Percentiles rank a stretch among this genome's conserved stretches.
Conservation (phyloP, 1,140 invertebrate species). For the Neodiprion pinetum region DNA sequence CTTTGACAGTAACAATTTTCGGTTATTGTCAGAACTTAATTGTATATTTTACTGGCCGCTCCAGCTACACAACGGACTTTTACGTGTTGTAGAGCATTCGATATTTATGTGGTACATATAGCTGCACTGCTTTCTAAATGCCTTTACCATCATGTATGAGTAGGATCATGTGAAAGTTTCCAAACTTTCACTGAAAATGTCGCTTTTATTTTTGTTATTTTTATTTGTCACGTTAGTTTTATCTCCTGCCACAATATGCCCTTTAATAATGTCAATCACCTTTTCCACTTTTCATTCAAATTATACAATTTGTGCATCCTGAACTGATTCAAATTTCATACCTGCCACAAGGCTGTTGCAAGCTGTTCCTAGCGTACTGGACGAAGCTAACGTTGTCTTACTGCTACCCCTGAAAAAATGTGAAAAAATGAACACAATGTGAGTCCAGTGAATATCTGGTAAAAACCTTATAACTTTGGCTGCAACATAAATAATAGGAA, state of each 20-base stretch:
- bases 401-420: conserved; percentile 38
- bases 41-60: no score
- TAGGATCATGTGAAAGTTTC: conserved; percentile 36
- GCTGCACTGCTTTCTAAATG: conserved; percentile 2
- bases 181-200: conserved; percentile 38
- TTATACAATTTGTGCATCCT: neutral
- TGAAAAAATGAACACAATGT: conserved; percentile 10
- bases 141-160: neutral
- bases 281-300: neutral
- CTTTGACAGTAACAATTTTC: no score
- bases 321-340: conserved; percentile 9
- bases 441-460: no score
- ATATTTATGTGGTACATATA: neutral
- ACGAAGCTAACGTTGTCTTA: conserved; percentile 32
- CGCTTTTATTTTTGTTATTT: conserved; percentile 6
- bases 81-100: neutral
- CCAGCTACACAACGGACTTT: neutral
- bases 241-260: neutral
- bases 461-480: no score
- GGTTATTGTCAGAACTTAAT: no score
- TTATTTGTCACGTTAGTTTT: neutral
- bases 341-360: conserved; percentile 10
- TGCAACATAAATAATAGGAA: neutral
- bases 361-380: conserved; percentile 23
- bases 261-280: neutral